Conservation (phyloP, 2,888 invertebrate species). For the Drosophila kuntzei region DNA sequence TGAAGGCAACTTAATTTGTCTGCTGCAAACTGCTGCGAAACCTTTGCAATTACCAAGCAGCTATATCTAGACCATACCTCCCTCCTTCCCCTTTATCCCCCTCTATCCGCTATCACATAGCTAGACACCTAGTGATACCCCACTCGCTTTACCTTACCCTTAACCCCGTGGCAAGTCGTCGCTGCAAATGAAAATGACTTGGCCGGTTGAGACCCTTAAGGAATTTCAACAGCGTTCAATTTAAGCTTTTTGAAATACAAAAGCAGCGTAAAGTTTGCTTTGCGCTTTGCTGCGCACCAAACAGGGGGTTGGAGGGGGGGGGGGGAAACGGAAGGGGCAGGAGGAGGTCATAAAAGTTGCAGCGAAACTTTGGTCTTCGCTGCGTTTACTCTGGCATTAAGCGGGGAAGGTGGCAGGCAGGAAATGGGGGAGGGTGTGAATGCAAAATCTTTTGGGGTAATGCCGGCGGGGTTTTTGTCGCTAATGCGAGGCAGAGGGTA, state of each 20-base stretch:
- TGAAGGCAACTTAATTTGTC: slow-evolving; percentile 75
- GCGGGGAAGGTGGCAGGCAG: slow-evolving; percentile 3
- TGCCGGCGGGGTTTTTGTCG: background rate
- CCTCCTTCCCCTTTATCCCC: background rate
- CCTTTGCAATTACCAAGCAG: slow-evolving; percentile 70
- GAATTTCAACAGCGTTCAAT: slow-evolving; percentile 79
- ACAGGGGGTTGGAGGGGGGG: slow-evolving; percentile 6
- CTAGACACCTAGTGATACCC: slow-evolving; percentile 1
- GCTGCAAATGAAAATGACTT: slow-evolving; percentile 61
- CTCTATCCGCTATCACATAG: background rate
- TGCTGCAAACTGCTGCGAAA: slow-evolving; percentile 54
- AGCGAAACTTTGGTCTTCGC: slow-evolving; percentile 64
- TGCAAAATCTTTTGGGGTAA: slow-evolving; percentile 37
- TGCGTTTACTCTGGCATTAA: slow-evolving; percentile 72
- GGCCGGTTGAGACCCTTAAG: slow-evolving; percentile 59
- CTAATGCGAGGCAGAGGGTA: slow-evolving; percentile 4
- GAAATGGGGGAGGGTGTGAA: slow-evolving; percentile 11
- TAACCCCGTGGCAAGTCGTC: slow-evolving; percentile 4
- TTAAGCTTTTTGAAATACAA: slow-evolving; percentile 75
- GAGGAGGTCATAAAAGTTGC: slow-evolving; percentile 57
- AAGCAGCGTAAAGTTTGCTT: slow-evolving; percentile 76
- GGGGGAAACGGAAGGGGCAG: background rate
- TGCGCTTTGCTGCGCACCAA: slow-evolving; percentile 65
- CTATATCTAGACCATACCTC: slow-evolving; percentile 2
- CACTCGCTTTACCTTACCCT: too few relatives aligned